Percentiles rank a stretch among this genome's conserved stretches.
Evolutionary conservation across 1,140 invertebrate genomes (phyloP).

Genomic region (Calephelis virginiensis): DNA sequence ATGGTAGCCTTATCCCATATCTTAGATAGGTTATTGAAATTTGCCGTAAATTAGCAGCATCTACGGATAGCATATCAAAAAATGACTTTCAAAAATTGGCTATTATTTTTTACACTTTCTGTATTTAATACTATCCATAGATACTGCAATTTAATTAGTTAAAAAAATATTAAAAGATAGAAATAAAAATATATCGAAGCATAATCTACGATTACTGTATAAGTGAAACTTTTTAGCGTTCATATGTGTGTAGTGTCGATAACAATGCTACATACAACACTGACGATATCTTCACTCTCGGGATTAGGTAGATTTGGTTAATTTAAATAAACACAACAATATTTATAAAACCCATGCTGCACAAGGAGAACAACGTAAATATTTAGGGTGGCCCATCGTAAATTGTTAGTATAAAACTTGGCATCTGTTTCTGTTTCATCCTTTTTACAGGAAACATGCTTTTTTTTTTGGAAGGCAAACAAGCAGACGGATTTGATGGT

Average conservation of each 20-base stretch:
- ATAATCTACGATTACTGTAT: conserved; percentile 45
- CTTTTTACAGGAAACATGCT: conserved; percentile 64
- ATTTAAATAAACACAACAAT: conserved; percentile 76
- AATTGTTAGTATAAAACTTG: conserved; percentile 72
- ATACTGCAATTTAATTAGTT: conserved; percentile 22
- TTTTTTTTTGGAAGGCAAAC: no score
- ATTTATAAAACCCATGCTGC: conserved; percentile 76
- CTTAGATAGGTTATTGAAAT: no score
- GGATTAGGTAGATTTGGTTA: conserved; percentile 68
- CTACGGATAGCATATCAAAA: not conserved
- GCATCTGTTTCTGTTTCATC: conserved; percentile 60
- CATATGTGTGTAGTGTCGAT: conserved; percentile 79
- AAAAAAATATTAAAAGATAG: conserved; percentile 42
- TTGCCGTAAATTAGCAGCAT: no score
- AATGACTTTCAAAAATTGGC: not conserved
- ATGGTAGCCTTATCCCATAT: no score
- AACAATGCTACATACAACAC: conserved; percentile 79
- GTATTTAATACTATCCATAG: no score
- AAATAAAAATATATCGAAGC: conserved; percentile 38
- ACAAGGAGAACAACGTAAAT: conserved; percentile 72
- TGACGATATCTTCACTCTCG: conserved; percentile 69
- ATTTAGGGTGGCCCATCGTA: conserved; percentile 69
- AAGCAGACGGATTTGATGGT: no score
- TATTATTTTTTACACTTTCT: not conserved
- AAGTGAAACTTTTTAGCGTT: conserved; percentile 77